Percentiles rank a stretch among this genome's conserved stretches.
phyloP scores from a whole-genome alignment of 1,140 invertebrate genomes.

The Acromyrmex charruanus region DNA sequence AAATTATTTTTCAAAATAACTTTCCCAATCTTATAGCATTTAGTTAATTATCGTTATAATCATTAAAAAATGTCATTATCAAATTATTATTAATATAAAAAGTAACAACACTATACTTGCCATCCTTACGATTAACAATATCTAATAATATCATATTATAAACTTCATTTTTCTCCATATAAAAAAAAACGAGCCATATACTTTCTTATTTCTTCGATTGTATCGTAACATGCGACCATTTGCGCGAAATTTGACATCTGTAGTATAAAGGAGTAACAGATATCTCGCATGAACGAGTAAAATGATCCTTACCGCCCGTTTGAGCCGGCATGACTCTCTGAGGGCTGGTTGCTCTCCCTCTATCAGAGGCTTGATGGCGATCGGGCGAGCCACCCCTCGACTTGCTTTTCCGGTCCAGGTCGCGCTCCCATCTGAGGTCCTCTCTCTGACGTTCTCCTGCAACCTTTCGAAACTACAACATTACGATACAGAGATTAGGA shows the following conservation, averaged over 20 bases:
- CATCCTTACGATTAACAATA: background rate
- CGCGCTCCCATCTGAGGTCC: conserved; percentile 85
- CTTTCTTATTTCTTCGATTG: conserved; percentile 9
- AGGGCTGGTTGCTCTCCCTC: conserved; percentile 81
- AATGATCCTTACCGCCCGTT: conserved; percentile 59
- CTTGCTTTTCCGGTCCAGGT: conserved; percentile 86
- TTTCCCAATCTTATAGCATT: no score
- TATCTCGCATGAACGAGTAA: conserved; percentile 3
- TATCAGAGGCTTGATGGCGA: conserved; percentile 79
- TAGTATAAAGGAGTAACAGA: background rate
- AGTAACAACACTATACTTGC: no score
- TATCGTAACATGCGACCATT: background rate
- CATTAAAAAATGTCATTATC: no score
- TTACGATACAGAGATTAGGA: conserved; percentile 85
- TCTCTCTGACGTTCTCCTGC: conserved; percentile 86
- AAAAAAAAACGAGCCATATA: background rate
- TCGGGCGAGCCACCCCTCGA: conserved; percentile 84
- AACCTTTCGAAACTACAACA: conserved; percentile 87
- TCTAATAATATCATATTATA: background rate
- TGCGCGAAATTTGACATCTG: background rate
- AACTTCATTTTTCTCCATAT: background rate
- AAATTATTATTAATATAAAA: no score
- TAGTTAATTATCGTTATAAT: no score
- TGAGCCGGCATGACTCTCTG: conserved; percentile 72
- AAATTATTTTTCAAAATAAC: no score